A percentile compares a stretch with the other conserved stretches of the same genome.
phyloP scores from a whole-genome alignment of 2,888 invertebrate species.

The Pollenia griseotomentosa region DNA sequence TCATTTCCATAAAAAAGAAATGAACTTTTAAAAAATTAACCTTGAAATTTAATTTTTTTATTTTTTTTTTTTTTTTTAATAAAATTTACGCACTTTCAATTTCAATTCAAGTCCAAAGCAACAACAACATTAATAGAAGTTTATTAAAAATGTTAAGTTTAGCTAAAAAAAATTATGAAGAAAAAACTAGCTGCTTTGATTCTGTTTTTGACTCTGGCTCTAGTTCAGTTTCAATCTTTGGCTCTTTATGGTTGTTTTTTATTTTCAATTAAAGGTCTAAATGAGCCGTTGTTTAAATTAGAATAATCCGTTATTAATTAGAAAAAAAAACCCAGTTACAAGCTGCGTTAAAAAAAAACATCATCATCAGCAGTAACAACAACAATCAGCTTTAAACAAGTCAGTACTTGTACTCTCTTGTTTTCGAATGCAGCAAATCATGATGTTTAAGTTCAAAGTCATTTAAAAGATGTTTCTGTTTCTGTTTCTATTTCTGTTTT shows the following conservation, averaged over 20 bases:
- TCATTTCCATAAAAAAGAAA: slow-evolving; percentile 1
- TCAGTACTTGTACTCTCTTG: not conserved
- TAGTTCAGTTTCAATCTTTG: not conserved
- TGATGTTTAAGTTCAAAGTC: slow-evolving; percentile 44
- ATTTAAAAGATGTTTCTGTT: slow-evolving; percentile 23
- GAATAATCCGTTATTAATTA: slow-evolving; percentile 58
- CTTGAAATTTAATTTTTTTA: slow-evolving; percentile 40
- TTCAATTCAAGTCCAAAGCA: not conserved
- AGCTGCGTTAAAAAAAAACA: not conserved
- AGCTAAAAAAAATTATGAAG: not conserved
- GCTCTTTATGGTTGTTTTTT: slow-evolving; percentile 18
- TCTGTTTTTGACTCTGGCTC: no score
- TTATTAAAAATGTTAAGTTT: not conserved
- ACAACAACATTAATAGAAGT: slow-evolving; percentile 14
- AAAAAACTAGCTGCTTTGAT: not conserved
- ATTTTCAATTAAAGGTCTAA: not conserved
- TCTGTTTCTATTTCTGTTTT: not conserved
- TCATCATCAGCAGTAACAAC: no score
- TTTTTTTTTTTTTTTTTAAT: slow-evolving; percentile 7
- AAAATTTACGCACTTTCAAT: slow-evolving; percentile 43
- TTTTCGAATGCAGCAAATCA: not conserved
- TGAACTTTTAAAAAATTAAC: slow-evolving; percentile 1
- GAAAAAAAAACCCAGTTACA: not conserved
- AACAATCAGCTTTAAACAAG: not conserved
- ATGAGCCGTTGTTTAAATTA: slow-evolving; percentile 46